These are phyloP conservation scores for Acheta domesticus DNA, from an alignment of 2,888 invertebrate genomes.

Conservation along the genomic window DNA sequence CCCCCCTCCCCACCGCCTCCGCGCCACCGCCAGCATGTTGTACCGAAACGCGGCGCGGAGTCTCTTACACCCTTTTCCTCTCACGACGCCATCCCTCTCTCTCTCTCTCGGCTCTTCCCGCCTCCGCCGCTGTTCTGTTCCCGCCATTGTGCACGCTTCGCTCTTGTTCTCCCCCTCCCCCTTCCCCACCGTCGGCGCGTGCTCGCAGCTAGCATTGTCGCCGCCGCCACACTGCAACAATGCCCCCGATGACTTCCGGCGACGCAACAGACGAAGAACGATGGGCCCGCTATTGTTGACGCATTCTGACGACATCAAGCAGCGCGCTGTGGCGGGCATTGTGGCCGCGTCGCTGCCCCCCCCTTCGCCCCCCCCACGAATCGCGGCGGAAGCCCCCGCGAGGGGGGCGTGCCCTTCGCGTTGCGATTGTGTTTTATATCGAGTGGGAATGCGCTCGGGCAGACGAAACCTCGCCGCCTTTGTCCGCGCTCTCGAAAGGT, in stretches of 20 bases:
- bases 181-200: neutral
- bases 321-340: neutral
- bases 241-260: neutral
- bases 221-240: slow-evolving; percentile 1
- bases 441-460: neutral
- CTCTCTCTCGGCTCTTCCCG: neutral
- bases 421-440: neutral
- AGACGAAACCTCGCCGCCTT: no score
- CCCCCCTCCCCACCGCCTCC: no score
- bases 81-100: neutral
- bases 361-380: neutral
- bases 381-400: neutral
- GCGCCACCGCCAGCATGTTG: neutral
- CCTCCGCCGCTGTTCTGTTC: neutral
- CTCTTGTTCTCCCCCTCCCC: neutral
- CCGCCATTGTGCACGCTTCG: neutral
- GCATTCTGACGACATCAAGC: neutral
- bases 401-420: neutral
- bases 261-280: slow-evolving; percentile 18
- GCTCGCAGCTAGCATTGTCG: slow-evolving; percentile 1
- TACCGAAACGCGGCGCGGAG: neutral
- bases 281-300: neutral
- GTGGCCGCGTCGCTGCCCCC: neutral
- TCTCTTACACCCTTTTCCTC: slow-evolving; percentile 18
- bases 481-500: no score